A percentile compares a stretch with the other conserved stretches of the same genome.
Conservation (phyloP, 2,797 vertebrate species). For the Neosilurus mollespiculum region DNA sequence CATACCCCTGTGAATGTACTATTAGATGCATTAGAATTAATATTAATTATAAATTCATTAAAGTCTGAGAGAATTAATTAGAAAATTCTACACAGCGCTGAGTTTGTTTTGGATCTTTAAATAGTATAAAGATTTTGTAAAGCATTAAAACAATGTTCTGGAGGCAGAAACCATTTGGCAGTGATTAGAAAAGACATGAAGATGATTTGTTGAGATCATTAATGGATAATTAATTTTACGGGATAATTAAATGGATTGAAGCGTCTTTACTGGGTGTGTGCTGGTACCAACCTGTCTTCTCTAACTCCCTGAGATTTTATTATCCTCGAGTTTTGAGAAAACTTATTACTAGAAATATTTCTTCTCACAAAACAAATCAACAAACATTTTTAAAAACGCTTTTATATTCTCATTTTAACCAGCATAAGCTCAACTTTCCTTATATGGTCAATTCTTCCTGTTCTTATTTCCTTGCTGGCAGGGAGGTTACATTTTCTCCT, state of each 20-base stretch:
- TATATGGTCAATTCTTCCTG: constrained; percentile 17
- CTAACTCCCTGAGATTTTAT: not conserved
- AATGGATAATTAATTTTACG: not conserved
- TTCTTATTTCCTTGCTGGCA: not conserved
- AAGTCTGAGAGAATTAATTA: too few species aligned
- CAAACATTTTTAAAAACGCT: not conserved
- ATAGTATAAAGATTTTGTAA: not conserved
- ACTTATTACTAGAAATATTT: not conserved
- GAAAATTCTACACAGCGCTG: not conserved
- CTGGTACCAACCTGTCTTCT: not conserved
- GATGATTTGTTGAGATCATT: not conserved
- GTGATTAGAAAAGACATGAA: not conserved
- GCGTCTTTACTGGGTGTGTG: not conserved
- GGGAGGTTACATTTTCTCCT: not conserved
- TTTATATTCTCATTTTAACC: not conserved
- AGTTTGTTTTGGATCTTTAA: not conserved
- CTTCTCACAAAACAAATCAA: not conserved
- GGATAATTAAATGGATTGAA: not conserved
- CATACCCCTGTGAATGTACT: too few species aligned
- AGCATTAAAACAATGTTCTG: not conserved
- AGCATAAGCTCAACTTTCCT: not conserved
- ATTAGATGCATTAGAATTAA: too few species aligned
- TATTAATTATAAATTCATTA: too few species aligned
- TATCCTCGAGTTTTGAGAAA: not conserved
- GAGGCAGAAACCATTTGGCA: not conserved